phyloP scores from a whole-genome alignment of 2,888 invertebrate genomes.

The Oithona nana region DNA sequence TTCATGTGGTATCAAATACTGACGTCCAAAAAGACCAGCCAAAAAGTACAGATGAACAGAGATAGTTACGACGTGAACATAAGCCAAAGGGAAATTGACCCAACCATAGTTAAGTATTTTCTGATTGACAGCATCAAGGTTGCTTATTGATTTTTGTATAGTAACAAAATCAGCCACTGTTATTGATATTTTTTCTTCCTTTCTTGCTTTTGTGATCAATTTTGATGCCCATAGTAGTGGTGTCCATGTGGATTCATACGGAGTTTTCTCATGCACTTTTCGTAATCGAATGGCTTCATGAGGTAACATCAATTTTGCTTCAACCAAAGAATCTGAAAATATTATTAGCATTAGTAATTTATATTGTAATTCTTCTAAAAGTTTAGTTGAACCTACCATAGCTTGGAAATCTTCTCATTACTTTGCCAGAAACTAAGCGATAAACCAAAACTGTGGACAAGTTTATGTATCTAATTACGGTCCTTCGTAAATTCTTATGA shows the following conservation, averaged over 20 bases:
- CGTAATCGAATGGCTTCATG: conserved; percentile 1
- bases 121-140: conserved; percentile 4
- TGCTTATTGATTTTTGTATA: conserved; percentile 12
- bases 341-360: too few species aligned
- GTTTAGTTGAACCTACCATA: too few species aligned
- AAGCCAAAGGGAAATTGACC: too few species aligned
- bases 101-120: too few species aligned
- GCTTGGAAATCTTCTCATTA: conserved; percentile 20
- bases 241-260: conserved; percentile 14
- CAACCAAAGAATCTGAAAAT: not conserved
- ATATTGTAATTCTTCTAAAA: too few species aligned
- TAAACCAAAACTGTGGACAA: conserved; percentile 18
- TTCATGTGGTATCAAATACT: too few species aligned
- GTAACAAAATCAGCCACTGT: conserved; percentile 3
- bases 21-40: too few species aligned
- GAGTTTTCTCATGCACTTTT: conserved; percentile 15
- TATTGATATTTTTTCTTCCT: conserved; percentile 1
- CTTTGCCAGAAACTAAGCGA: conserved; percentile 17
- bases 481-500: conserved; percentile 19
- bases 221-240: conserved; percentile 16
- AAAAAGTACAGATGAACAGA: too few species aligned
- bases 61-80: too few species aligned
- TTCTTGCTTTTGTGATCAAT: conserved; percentile 3
- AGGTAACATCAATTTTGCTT: conserved; percentile 8
- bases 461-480: conserved; percentile 20